These are phyloP conservation scores for Eumeta japonica DNA, from an alignment of 1,140 invertebrate species.

Conservation along the genomic window DNA sequence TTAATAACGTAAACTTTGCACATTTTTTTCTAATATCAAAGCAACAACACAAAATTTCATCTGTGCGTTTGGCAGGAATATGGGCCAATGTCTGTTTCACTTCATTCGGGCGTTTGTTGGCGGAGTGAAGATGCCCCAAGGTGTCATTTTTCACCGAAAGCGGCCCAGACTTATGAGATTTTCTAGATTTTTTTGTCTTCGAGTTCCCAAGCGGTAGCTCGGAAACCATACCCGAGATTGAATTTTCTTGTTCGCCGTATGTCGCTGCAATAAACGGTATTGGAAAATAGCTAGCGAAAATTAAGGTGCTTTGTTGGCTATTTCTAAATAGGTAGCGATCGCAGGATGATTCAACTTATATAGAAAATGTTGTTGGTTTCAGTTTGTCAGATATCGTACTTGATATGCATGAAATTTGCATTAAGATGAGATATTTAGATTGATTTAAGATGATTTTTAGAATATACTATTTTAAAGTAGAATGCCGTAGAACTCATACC, in stretches of 20 bases:
- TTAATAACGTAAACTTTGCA: no score
- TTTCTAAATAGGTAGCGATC: neutral
- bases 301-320: neutral
- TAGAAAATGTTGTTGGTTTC: neutral
- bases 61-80: constrained; percentile 7
- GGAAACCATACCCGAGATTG: neutral
- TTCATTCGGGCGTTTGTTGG: constrained; percentile 50
- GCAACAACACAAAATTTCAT: neutral
- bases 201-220: no score
- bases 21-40: no score
- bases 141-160: constrained; percentile 44
- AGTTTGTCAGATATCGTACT: no score
- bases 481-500: no score
- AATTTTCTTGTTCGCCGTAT: neutral
- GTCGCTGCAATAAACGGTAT: neutral
- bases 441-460: no score
- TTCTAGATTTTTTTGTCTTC: no score
- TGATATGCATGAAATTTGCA: no score
- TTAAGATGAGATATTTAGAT: no score
- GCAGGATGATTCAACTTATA: neutral
- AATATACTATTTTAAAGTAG: no score
- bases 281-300: neutral
- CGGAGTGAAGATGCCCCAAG: constrained; percentile 44
- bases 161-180: constrained; percentile 25
- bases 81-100: constrained; percentile 32